These are phyloP conservation scores for Empidonax traillii DNA, from an alignment of 2,113 vertebrate genomes.

Conservation along the genomic window DNA sequence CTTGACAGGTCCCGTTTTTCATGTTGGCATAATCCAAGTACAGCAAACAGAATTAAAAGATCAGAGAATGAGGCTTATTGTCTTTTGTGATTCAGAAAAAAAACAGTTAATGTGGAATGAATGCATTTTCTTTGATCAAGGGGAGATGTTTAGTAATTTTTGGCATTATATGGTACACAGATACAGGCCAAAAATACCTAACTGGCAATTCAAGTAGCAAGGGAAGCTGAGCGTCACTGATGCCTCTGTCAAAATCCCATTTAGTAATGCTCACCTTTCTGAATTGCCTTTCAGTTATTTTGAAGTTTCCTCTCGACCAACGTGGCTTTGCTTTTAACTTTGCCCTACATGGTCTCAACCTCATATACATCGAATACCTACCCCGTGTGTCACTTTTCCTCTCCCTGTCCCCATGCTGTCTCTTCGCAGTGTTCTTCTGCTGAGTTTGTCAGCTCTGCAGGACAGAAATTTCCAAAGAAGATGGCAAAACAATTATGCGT, in stretches of 20 bases:
- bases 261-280: not conserved
- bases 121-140: not conserved
- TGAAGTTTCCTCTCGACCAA: not conserved
- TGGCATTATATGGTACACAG: not conserved
- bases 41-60: not conserved
- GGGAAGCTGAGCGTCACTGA: not conserved
- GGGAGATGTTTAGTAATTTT: not conserved
- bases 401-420: accelerated
- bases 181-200: not conserved
- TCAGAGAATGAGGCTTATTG: not conserved
- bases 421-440: not conserved
- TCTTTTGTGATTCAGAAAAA: not conserved
- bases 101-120: not conserved
- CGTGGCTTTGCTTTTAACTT: not conserved
- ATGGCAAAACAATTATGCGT: not conserved
- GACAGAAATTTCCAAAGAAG: not conserved
- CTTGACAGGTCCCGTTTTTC: not conserved
- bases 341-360: not conserved
- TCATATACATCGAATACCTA: not conserved
- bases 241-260: not conserved
- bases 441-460: not conserved
- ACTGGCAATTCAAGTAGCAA: not conserved
- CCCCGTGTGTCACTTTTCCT: not conserved
- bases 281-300: not conserved
- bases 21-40: not conserved